phyloP scores from a whole-genome alignment of 2,113 vertebrate genomes.

The Psittacara wagleri region DNA sequence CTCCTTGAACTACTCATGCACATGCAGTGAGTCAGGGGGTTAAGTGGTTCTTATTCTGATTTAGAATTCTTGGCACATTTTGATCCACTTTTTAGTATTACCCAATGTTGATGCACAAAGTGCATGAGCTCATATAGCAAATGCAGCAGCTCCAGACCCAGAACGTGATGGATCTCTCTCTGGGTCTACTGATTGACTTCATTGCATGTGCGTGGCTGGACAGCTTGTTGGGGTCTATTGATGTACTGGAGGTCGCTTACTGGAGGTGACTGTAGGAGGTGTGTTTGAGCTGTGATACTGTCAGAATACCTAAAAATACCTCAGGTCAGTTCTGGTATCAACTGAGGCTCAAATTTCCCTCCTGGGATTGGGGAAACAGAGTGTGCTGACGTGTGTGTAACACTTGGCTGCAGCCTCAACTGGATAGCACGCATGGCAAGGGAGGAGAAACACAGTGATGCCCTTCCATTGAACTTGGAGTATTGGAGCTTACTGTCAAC shows the following conservation, averaged over 20 bases:
- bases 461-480: not conserved
- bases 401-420: not conserved
- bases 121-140: too few relatives aligned
- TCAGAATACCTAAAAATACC: not conserved
- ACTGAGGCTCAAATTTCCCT: fast-evolving
- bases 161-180: fast-evolving
- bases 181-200: fast-evolving
- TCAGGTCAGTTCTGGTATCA: not conserved
- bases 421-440: not conserved
- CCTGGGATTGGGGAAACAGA: fast-evolving
- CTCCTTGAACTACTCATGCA: not conserved
- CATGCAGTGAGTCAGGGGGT: fast-evolving
- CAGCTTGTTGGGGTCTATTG: not conserved
- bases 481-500: not conserved
- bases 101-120: not conserved
- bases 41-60: not conserved
- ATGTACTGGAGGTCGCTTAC: fast-evolving
- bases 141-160: not conserved
- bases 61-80: not conserved
- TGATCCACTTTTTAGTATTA: not conserved
- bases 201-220: fast-evolving
- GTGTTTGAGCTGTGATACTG: not conserved
- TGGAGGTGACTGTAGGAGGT: fast-evolving
- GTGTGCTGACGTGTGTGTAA: not conserved
- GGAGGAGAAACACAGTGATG: not conserved